These are phyloP conservation scores for Panagrolaimus sp. DNA, from an alignment of 1,140 invertebrate species.

Conservation along the genomic window DNA sequence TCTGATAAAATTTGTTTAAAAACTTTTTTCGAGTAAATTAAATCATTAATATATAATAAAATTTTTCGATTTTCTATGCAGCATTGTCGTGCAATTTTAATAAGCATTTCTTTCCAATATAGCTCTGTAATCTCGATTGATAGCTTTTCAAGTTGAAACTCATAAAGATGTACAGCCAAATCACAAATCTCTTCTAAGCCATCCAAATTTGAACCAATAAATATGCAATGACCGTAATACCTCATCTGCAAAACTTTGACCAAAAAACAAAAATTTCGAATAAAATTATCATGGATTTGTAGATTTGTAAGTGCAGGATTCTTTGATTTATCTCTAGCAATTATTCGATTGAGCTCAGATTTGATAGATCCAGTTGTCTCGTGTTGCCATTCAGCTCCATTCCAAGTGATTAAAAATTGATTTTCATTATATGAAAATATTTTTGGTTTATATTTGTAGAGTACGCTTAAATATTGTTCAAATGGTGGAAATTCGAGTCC, in stretches of 20 bases:
- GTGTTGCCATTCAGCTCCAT: background rate
- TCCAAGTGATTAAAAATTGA: background rate
- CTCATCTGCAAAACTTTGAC: slow-evolving; percentile 25
- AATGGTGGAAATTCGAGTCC: background rate
- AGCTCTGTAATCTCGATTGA: slow-evolving; percentile 21
- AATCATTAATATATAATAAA: slow-evolving; percentile 21
- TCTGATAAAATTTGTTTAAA: slow-evolving; percentile 24
- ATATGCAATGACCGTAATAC: slow-evolving; percentile 27
- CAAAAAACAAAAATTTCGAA: slow-evolving; percentile 27
- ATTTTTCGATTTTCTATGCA: slow-evolving; percentile 19
- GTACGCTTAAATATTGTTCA: background rate
- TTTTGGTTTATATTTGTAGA: background rate
- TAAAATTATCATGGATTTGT: slow-evolving; percentile 13
- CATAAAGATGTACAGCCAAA: slow-evolving; percentile 11
- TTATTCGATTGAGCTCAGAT: background rate
- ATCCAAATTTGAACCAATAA: slow-evolving; percentile 29
- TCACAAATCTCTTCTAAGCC: slow-evolving; percentile 23
- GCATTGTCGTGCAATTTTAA: slow-evolving; percentile 17
- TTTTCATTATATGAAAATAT: background rate
- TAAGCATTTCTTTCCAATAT: slow-evolving; percentile 27
- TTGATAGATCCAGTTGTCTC: background rate
- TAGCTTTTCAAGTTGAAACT: slow-evolving; percentile 16
- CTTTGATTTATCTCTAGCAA: background rate
- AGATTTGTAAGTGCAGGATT: background rate
- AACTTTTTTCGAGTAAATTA: slow-evolving; percentile 19